phyloP scores from a whole-genome alignment of 2,888 invertebrate genomes.

The Acanthopleura granulata region DNA sequence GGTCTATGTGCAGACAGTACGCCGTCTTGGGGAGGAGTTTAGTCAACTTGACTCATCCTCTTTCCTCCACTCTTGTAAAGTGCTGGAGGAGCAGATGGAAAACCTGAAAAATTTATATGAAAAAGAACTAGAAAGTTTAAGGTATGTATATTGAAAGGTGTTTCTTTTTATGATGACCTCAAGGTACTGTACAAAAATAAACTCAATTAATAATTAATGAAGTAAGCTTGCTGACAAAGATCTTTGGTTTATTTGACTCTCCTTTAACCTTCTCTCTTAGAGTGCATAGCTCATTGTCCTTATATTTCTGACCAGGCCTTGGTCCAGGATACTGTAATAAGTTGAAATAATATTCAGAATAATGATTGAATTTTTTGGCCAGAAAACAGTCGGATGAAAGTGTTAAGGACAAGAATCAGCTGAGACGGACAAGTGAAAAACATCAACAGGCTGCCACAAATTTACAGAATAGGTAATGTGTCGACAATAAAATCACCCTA shows the following conservation, averaged over 20 bases:
- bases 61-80: slow-evolving; percentile 53
- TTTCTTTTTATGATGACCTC: no score
- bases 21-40: slow-evolving; percentile 49
- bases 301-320: no score
- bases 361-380: not conserved
- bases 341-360: no score
- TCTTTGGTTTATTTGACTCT: no score
- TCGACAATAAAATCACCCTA: not conserved
- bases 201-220: no score
- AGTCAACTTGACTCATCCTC: slow-evolving; percentile 50
- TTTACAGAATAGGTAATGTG: slow-evolving; percentile 52
- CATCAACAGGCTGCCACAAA: slow-evolving; percentile 50
- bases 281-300: no score
- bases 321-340: no score
- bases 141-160: slow-evolving; percentile 32
- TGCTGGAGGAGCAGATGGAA: slow-evolving; percentile 59
- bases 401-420: slow-evolving; percentile 46
- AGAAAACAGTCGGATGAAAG: slow-evolving; percentile 52
- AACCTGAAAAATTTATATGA: slow-evolving; percentile 60
- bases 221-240: no score
- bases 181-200: no score
- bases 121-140: slow-evolving; percentile 55
- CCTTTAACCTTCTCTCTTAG: no score
- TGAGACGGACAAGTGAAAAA: slow-evolving; percentile 52
- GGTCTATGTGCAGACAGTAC: slow-evolving; percentile 51